These are phyloP conservation scores for Passer domesticus DNA, from an alignment of 2,113 vertebrate species.

Conservation along the genomic window DNA sequence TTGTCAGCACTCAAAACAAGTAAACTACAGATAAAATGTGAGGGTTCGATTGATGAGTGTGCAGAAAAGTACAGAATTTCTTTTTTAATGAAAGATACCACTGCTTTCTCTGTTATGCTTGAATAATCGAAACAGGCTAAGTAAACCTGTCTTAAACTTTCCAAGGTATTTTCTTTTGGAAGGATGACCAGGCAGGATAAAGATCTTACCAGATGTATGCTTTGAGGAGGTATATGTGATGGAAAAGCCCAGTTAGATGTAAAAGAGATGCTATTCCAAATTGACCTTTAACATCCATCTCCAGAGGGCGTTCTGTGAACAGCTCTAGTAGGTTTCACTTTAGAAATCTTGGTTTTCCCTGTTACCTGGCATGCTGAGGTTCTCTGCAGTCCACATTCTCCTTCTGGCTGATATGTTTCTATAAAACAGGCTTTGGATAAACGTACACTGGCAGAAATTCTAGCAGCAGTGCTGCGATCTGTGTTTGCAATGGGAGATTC, in stretches of 20 bases:
- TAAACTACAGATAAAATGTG: neutral
- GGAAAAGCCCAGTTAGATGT: neutral
- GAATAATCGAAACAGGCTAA: neutral
- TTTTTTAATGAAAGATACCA: neutral
- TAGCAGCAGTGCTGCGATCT: rapidly evolving
- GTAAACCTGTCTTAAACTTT: neutral
- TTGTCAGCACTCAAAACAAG: neutral
- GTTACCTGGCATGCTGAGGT: neutral
- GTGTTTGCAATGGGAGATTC: rapidly evolving
- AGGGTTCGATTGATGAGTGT: neutral
- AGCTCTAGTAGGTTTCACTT: neutral
- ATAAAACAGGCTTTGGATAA: neutral
- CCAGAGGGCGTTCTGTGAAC: neutral
- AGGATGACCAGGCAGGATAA: neutral
- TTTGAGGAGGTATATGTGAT: neutral
- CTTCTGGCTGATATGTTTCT: neutral
- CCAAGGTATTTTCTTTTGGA: neutral
- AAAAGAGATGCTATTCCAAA: neutral
- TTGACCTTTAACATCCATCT: neutral
- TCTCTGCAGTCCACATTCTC: neutral
- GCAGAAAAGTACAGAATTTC: neutral
- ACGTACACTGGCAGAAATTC: neutral
- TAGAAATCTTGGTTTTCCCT: neutral
- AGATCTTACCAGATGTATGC: neutral
- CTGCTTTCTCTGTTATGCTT: neutral